A percentile compares a stretch with the other conserved stretches of the same genome.
Conservation (phyloP, 2,888 invertebrate species). For the Melipona bicolor region DNA sequence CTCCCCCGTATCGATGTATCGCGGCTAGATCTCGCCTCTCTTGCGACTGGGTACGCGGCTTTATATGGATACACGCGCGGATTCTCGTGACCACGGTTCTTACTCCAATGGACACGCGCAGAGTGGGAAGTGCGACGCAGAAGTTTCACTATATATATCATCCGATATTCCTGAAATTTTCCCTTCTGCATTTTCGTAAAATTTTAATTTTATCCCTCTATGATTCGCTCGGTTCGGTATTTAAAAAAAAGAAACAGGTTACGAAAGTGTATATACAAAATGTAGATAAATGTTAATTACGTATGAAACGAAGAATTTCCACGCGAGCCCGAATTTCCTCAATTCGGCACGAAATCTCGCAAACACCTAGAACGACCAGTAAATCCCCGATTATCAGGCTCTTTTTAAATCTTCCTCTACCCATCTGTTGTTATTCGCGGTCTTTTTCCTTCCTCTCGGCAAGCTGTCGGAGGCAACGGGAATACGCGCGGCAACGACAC, state of each 20-base stretch:
- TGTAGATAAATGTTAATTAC: no score
- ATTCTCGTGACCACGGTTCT: neutral
- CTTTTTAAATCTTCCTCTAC: slow-evolving; percentile 18
- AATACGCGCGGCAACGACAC: slow-evolving; percentile 45
- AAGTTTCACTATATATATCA: no score
- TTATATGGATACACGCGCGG: slow-evolving; percentile 39
- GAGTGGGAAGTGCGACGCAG: neutral
- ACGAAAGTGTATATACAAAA: no score
- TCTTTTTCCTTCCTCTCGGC: neutral
- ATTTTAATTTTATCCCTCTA: no score
- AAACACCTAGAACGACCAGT: slow-evolving; percentile 41
- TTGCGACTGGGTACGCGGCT: slow-evolving; percentile 32
- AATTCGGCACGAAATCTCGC: neutral
- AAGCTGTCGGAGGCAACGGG: slow-evolving; percentile 22
- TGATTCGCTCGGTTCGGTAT: no score
- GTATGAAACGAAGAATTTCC: neutral
- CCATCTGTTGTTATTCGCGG: neutral
- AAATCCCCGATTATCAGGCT: slow-evolving; percentile 52
- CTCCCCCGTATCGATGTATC: slow-evolving; percentile 43
- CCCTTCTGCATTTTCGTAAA: no score
- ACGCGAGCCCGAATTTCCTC: no score
- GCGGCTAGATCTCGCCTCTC: slow-evolving; percentile 47
- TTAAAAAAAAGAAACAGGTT: no score
- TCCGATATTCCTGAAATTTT: neutral
- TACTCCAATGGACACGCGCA: neutral